Base-by-base conservation (phyloP, 1,140 invertebrate genomes). In the Ceratina japonica region DNA sequence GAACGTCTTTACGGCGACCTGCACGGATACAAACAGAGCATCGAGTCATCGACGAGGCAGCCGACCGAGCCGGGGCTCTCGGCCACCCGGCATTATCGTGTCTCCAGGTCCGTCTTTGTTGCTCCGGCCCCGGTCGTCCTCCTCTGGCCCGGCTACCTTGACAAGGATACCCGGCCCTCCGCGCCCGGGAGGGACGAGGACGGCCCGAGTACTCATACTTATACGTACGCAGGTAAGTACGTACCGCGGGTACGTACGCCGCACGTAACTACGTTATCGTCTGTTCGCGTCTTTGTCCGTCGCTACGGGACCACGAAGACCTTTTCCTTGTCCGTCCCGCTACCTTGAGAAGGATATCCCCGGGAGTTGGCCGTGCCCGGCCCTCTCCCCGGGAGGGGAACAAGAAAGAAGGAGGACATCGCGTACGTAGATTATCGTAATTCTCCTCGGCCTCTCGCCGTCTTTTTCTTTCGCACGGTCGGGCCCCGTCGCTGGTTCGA, bases 291-390 rank as follows among this genome's bases (percentile, higher is more conserved):
- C 52, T 56, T 16, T n/a, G 31, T 79, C 22, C 8, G 20, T 56
- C 58, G 52, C 22, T 8, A n/a, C 7, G 65, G 13, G 20, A 37
- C 61, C 27, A 62, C 59, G 44, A 13, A 15, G 27, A 52, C 69
- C 62, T 31, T 58, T 66, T 81, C 44, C 65, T 82, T 76, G 31
- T 76, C 86, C 85, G 74, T 85, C 80, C 74, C 82, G 84, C 83
- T 85, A 89, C 88, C 88, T 89, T 89, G 81, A 87, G 81, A 89
- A 90, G 85, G 87, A 87, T 89, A 89, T 79, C 79, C 72, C 69
- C 73, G 62, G 58, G 58, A 31, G 75, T 59, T 44, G 56, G 58
- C 65, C 16, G n/a, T 44, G 56, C 37, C 65, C 16, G n/a, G 49
- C 22, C 37, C 37, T 44, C 37, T 44, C 10, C 37, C 5, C 37